phyloP scores from a whole-genome alignment of 2,797 vertebrate genomes.

The Phataginus tricuspis region DNA sequence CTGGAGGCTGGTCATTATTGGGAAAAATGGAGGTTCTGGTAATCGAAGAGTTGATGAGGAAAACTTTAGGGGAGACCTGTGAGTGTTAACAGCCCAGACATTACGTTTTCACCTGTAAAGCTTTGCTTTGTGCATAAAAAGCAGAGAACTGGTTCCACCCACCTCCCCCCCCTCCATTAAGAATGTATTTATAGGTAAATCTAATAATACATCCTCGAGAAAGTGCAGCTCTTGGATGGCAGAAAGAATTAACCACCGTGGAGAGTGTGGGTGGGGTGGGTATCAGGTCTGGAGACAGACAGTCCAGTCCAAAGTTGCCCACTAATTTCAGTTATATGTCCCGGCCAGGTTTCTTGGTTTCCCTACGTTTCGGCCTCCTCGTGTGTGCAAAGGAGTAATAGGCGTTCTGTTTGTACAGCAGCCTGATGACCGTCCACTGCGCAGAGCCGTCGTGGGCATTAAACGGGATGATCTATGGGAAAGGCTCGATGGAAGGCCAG shows the following conservation, averaged over 20 bases:
- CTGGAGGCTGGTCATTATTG: neutral
- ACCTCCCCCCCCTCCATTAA: no score
- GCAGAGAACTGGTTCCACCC: no score
- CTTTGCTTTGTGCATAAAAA: neutral
- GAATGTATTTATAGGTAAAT: neutral
- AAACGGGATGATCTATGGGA: neutral
- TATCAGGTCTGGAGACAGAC: neutral
- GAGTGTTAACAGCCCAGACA: neutral
- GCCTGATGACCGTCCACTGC: rapidly evolving
- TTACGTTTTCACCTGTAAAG: neutral
- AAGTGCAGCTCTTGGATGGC: no score
- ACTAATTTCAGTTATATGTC: neutral
- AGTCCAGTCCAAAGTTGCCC: neutral
- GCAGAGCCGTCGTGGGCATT: neutral
- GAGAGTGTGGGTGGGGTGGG: rapidly evolving
- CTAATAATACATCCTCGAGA: neutral
- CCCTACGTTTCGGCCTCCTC: neutral
- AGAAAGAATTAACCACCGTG: rapidly evolving
- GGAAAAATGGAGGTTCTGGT: neutral
- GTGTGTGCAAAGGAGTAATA: neutral
- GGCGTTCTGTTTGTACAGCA: neutral
- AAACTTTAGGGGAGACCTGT: neutral
- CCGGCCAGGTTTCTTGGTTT: neutral
- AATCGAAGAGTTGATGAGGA: neutral
- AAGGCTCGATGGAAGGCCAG: neutral